Evolutionary conservation across 2,888 invertebrate genomes (phyloP), one percentile per base, ranked within the genome.

Genomic region (Sinotaia quadrata): DNA sequence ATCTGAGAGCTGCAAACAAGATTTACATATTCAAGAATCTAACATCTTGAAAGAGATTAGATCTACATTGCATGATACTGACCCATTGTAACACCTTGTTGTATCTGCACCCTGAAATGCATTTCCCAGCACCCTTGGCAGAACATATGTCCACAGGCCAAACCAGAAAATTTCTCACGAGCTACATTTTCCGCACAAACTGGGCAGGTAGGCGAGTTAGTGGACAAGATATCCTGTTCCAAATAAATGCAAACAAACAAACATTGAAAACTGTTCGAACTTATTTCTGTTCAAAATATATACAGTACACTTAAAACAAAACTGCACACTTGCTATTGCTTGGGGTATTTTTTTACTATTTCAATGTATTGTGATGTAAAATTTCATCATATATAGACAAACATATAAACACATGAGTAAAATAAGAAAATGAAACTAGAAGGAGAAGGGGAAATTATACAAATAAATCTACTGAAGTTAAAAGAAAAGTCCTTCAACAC

Each of bases 41-140:
- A n/a, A n/a, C n/a, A n/a, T n/a, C n/a, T n/a, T n/a, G n/a, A n/a
- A n/a, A n/a, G n/a, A n/a, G n/a, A n/a, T n/a, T n/a, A n/a, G n/a
- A n/a, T n/a, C n/a, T n/a, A n/a, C n/a, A n/a, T n/a, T n/a, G n/a
- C 37, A 29, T 29, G n/a, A 34, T 5, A 74, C 78, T 41, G 72
- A 91, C 92, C 90, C 76, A 92, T 91, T n/a, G 91, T 91, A 67
- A 91, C 91, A 89, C 96, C 95, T 90, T 95, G 95, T 89, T 92
- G 92, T 81, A 98, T 95, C 92, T 98, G 97, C 84, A 96, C 94
- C 91, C 97, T 96, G 89, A 98, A 96, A 91, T 97, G 96, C 91
- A 92, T 93, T 72, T 93, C 92, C 99, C 99, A 99, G 89, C 99
- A 99, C 76, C 95, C 94, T 88, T 93, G 94, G 89, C 99, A 99